Percentiles rank a stretch among this genome's conserved stretches.
phyloP scores from a whole-genome alignment of 2,797 vertebrate genomes.

The Glyptemys insculpta region DNA sequence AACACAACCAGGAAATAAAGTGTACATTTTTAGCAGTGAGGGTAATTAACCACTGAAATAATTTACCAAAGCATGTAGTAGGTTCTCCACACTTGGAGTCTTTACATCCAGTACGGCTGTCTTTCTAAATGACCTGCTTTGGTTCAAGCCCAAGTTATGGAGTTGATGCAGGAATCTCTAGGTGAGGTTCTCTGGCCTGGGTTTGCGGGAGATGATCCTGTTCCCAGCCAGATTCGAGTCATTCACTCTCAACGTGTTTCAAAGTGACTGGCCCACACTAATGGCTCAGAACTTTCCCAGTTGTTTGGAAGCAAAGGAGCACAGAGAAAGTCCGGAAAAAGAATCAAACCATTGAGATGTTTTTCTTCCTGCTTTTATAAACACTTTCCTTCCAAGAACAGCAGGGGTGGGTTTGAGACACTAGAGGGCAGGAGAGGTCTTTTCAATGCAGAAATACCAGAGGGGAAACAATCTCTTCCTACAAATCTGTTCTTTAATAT shows the following conservation, averaged over 20 bases:
- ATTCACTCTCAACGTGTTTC: background rate
- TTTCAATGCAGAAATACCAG: background rate
- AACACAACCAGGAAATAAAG: background rate
- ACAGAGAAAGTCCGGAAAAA: background rate
- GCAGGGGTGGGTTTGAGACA: conserved; percentile 2
- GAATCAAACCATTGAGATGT: background rate
- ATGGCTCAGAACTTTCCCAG: background rate
- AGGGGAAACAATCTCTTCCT: background rate
- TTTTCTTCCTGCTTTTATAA: background rate
- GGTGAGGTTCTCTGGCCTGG: background rate
- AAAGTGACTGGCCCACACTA: background rate
- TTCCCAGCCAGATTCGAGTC: background rate
- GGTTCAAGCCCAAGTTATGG: background rate
- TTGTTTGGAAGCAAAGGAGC: background rate
- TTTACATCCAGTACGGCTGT: background rate
- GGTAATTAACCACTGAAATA: background rate
- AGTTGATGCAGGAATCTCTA: background rate
- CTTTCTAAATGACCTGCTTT: background rate
- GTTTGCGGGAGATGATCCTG: background rate
- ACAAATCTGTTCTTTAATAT: background rate
- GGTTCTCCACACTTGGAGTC: background rate
- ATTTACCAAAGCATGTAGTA: background rate
- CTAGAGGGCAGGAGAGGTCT: conserved; percentile 68
- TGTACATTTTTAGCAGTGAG: background rate
- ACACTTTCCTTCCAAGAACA: fast-evolving